These are phyloP conservation scores for Rhingia rostrata DNA, from an alignment of 2,888 invertebrate genomes.

Conservation along the genomic window DNA sequence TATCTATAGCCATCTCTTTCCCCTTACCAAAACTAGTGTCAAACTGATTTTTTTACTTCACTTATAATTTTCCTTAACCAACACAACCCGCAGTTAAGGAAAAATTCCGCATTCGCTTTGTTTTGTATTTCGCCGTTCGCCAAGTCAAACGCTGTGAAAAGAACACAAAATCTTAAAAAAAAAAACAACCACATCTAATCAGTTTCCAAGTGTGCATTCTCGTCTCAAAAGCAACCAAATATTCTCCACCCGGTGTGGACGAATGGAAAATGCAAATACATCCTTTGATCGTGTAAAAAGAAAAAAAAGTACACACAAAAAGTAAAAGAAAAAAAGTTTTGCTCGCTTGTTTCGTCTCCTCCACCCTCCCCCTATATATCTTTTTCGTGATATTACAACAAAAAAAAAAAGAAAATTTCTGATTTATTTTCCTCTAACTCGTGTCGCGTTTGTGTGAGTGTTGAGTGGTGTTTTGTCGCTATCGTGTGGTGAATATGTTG, in stretches of 20 bases:
- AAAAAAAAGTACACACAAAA: slow-evolving; percentile 27
- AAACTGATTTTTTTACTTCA: slow-evolving; percentile 45
- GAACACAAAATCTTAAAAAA: slow-evolving; percentile 12
- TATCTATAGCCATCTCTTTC: slow-evolving; percentile 13
- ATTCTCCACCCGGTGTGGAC: background rate
- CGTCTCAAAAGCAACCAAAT: slow-evolving; percentile 14
- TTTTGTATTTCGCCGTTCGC: slow-evolving; percentile 53
- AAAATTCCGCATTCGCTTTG: slow-evolving; percentile 63
- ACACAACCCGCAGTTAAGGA: slow-evolving; percentile 58
- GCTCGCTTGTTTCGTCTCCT: slow-evolving; percentile 30
- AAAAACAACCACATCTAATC: background rate
- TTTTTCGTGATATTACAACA: slow-evolving; percentile 8
- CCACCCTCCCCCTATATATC: background rate
- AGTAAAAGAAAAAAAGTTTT: slow-evolving; percentile 18
- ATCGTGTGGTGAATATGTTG: slow-evolving; percentile 66
- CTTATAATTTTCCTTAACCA: slow-evolving; percentile 62
- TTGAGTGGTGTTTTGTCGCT: slow-evolving; percentile 2
- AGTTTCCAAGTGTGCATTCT: background rate
- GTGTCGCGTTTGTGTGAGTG: background rate
- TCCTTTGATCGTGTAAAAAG: slow-evolving; percentile 59
- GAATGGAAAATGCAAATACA: slow-evolving; percentile 29
- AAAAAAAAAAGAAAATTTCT: slow-evolving; percentile 48
- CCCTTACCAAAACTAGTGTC: slow-evolving; percentile 46
- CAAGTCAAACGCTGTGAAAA: slow-evolving; percentile 7
- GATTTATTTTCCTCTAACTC: slow-evolving; percentile 60